Base-by-base conservation (phyloP, 1,140 invertebrate genomes). In the Lepidostoma basale region DNA sequence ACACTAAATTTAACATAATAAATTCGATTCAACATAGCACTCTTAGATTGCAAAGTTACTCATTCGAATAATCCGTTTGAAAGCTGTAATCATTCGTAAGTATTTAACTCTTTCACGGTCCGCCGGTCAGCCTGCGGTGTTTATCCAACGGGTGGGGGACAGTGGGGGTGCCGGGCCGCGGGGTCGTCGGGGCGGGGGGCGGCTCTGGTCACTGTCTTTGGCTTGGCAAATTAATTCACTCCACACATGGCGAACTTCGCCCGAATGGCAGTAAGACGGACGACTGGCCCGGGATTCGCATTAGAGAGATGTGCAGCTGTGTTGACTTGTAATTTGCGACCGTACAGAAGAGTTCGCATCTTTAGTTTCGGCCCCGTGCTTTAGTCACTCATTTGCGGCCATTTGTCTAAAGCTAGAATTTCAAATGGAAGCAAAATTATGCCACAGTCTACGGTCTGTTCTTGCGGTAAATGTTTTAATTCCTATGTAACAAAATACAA, bases 171-270 rank as follows among this genome's bases (percentile, higher is more conserved):
- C 8, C n/a, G 14, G n/a, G 18, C 14, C 25, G 8, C 25, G n/a
- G 25, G n/a, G n/a, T n/a, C n/a, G n/a, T n/a, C n/a, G n/a, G n/a
- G n/a, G n/a, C n/a, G 14, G n/a, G 18, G 26, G 20, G 8, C 25
- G n/a, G 25, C 16, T 56, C 56, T 60, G 56, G 56, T 14, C 56
- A 60, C 56, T 60, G 56, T 60, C 56, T 60, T 60, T 60, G n/a
- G 56, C 56, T 42, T 3, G 36, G 39, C 36, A 60, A 60, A 60
- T 60, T 60, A 60, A 60, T 60, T 60, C 56, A 42, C 56, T 56
- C 36, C 56, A 60, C 56, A 60, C 56, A 60, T 60, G 56, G 56
- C 56, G 23, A 40, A 23, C 56, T 60, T 42, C 56, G n/a, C 18
- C 36, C 20, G 20, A 56, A 56, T 56, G 52, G 28, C 22, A 28